phyloP scores from a whole-genome alignment of 1,140 invertebrate genomes.

The Pseudachorutes palmiensis region DNA sequence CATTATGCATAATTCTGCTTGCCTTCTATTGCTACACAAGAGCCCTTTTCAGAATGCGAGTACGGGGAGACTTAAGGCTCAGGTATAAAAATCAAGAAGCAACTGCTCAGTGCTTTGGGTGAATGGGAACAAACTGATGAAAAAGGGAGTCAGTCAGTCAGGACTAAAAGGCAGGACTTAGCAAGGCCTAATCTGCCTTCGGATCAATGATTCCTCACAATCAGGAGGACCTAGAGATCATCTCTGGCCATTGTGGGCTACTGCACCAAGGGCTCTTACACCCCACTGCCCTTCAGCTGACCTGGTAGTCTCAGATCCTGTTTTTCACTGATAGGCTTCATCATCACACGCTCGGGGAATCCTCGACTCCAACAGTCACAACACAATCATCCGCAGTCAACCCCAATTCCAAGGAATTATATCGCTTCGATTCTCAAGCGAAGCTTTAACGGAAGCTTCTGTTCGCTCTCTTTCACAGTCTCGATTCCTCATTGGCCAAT shows the following conservation, averaged over 20 bases:
- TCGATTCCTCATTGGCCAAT: no score
- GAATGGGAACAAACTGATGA: neutral
- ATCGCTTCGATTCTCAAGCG: no score
- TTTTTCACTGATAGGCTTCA: no score
- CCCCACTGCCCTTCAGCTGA: neutral
- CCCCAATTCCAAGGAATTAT: no score
- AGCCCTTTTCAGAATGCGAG: neutral
- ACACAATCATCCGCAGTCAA: no score
- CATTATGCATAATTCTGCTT: slow-evolving; percentile 9
- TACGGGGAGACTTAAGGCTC: neutral
- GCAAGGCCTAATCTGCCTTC: neutral
- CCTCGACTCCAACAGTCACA: no score
- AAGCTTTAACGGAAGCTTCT: no score
- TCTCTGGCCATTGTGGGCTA: neutral
- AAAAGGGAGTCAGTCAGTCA: slow-evolving; percentile 18
- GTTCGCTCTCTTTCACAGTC: no score
- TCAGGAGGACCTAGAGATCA: slow-evolving; percentile 8
- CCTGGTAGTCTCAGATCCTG: no score
- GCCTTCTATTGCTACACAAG: no score
- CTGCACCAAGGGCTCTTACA: neutral
- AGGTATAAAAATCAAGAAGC: slow-evolving; percentile 8
- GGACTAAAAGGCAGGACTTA: slow-evolving; percentile 18
- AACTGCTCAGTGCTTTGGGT: neutral
- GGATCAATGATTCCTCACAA: slow-evolving; percentile 9
- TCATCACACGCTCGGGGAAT: no score